Percentiles rank a stretch among this genome's conserved stretches.
Conservation (phyloP, 2,113 vertebrate species). For the Istiophorus platypterus region DNA sequence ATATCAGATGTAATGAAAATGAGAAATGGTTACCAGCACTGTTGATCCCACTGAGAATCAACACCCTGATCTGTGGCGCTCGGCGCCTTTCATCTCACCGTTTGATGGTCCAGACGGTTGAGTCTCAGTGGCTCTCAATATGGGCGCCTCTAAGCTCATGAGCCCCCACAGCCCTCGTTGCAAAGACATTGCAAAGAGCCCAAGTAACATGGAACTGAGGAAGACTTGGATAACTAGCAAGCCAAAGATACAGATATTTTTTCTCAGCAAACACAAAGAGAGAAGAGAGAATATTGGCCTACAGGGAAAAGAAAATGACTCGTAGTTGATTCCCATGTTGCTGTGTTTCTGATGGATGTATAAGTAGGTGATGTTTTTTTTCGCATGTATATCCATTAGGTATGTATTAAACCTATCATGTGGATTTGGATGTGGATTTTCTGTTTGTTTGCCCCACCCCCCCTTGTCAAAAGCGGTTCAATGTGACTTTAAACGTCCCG, state of each 20-base stretch:
- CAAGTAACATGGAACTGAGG: constrained; percentile 2
- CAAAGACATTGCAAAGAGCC: constrained; percentile 20
- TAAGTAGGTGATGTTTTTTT: background rate
- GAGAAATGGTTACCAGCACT: background rate
- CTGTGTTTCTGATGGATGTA: background rate
- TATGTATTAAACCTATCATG: no score
- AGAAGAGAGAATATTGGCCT: background rate
- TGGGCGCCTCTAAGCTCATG: background rate
- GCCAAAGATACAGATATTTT: background rate
- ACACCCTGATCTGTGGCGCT: background rate
- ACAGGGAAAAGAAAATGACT: background rate
- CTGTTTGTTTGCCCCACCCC: no score
- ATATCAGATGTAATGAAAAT: background rate
- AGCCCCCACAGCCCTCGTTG: constrained; percentile 6
- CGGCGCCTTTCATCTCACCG: constrained; percentile 19
- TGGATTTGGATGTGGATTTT: background rate
- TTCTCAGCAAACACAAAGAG: background rate
- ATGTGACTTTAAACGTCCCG: background rate
- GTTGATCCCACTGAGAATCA: constrained; percentile 4
- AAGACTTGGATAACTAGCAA: background rate
- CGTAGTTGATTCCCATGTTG: background rate
- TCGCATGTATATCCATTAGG: no score
- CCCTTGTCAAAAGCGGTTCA: background rate
- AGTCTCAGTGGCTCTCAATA: constrained; percentile 4
- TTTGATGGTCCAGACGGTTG: constrained; percentile 29